Base-by-base conservation (phyloP, 2,888 invertebrate species). In the Drosophila mimica region DNA sequence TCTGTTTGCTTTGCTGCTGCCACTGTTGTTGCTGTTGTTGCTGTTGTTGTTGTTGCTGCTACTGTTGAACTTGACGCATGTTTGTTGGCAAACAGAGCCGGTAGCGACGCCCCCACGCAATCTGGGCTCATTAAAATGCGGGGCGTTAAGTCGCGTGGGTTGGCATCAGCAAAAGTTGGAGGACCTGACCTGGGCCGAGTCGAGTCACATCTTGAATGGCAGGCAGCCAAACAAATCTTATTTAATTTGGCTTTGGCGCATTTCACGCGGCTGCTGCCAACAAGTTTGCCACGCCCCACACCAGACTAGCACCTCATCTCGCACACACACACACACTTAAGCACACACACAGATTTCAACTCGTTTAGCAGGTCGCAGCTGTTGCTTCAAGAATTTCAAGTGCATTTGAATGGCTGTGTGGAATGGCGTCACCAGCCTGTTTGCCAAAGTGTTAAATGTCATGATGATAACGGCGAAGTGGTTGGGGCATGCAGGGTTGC, bases 391-490 rank as follows among this genome's bases (percentile, higher is more conserved):
- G 89, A 83, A 89, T 86, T 88, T 86, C 83, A 90, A 87, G 87
- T 87, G 87, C 87, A 87, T 88, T 90, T 90, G 83, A 90, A 87
- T 87, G 86, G 90, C 72, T 73, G 61, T 60, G 53, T 62, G 79
- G 70, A 70, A 78, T 70, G 71, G 62, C 59, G 53, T 64, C 62
- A 49, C 43, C 63, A 67, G 71, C 72, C 75, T 74, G 89, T 86
- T 86, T 86, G 90, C 83, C 77, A 90, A 87, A 87, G 87, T 87
- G 87, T 87, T 87, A 90, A 87, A 90, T 88, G 89, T 87, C 90
- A 90, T 75, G 83, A 90, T 73, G 86, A 67, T 57, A 65, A 36
- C 46, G 31, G 33, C 54, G 70, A 49, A 63, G 54, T 49, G 17
- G 9, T 9, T 28, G 33, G n/a, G 51, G 38, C 17, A 17, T n/a